A percentile compares a stretch with the other conserved stretches of the same genome.
These are phyloP conservation scores for Orcinus orca DNA, from an alignment of 2,113 vertebrate species.

Conservation along the genomic window DNA sequence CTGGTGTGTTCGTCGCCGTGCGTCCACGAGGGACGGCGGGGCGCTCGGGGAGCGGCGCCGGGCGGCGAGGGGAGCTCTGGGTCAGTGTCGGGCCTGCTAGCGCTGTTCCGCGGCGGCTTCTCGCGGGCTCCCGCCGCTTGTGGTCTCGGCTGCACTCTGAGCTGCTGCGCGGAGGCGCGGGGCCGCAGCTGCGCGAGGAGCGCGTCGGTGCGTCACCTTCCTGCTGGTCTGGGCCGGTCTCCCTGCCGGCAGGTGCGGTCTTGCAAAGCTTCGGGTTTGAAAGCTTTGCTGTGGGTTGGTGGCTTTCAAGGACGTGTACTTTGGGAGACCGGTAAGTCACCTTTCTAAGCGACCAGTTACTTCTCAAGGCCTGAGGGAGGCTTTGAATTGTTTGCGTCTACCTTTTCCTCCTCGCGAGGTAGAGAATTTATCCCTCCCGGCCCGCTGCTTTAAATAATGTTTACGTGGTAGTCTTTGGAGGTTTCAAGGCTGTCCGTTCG, in stretches of 20 bases:
- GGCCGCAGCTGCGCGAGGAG: background rate
- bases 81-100: too few species aligned
- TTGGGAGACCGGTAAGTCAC: background rate
- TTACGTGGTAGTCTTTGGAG: background rate
- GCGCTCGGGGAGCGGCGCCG: too few species aligned
- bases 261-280: background rate
- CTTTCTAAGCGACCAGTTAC: too few species aligned
- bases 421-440: background rate
- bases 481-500: background rate
- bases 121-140: background rate
- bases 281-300: background rate
- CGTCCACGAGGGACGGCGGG: background rate
- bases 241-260: background rate
- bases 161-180: background rate
- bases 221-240: background rate
- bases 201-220: background rate
- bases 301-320: background rate
- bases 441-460: background rate
- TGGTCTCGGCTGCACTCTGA: background rate
- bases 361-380: background rate
- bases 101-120: background rate
- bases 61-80: fast-evolving
- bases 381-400: background rate
- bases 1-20: too few species aligned
- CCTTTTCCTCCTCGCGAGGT: background rate